Evolutionary conservation across 2,888 invertebrate genomes (phyloP), one percentile per base, ranked within the genome.

Genomic region (Sarcophaga caerulescens): DNA sequence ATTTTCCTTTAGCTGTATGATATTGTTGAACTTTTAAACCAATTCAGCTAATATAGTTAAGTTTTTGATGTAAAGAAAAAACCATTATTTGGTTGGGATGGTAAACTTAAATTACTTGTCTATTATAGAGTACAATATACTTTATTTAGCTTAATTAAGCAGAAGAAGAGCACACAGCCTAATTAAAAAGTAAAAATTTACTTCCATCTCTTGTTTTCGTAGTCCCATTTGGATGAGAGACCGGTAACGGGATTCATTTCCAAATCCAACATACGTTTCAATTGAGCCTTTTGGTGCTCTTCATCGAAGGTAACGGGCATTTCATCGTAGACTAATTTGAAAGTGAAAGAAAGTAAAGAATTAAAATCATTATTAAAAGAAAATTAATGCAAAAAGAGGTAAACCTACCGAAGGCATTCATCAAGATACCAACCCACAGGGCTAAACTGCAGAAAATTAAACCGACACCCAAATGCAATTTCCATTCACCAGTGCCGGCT

Each of bases 121-220:
- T 63, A 75, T 4, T 69, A 69, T 75, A 76, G 70, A 71, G 76
- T 60, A 71, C 21, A 76, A 70, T 76, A 70, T 59, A 70, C 63
- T 60, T 68, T 66, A 23, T 52, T 81, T 23, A 57, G 35, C 62
- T 70, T 35, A 47, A 57, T 52, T 76, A 59, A 63, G 17, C 57
- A 60, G 14, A 8, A 45, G 17, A 44, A 57, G 17, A 57, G 17
- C 57, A 57, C 14, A 57, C n/a, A 57, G n/a, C 57, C 14, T 5
- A 35, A 21, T 35, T 35, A 47, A 71, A 47, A 11, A 69, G 19
- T 17, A 57, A 63, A 25, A 35, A 59, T 78, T 69, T 84, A 84
- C 94, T 98, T 98, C 98, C 98, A 99, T 92, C 96, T 95, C 91
- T 96, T 96, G 94, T 97, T 98, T 92, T 98, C 97, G 92, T 98